Conservation (phyloP, 92 coral and sea anemone species). For the Porites rus region DNA sequence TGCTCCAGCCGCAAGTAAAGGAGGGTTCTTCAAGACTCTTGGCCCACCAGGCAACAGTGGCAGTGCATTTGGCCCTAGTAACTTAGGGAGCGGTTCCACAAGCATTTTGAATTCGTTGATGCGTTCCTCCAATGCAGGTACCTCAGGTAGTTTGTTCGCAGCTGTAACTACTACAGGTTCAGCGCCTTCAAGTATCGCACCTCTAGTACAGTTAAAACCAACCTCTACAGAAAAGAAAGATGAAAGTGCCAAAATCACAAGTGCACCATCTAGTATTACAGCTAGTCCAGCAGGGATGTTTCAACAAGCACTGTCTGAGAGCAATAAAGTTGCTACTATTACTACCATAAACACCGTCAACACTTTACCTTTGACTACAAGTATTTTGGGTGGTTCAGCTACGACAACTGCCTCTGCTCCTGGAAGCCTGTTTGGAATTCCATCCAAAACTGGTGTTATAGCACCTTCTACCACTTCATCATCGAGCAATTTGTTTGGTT, state of each 20-base stretch:
- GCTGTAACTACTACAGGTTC: not conserved
- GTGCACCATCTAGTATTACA: slow-evolving; percentile 4
- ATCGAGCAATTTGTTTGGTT: slow-evolving; percentile 1
- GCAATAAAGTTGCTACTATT: not conserved
- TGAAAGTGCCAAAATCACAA: not conserved
- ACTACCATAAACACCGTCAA: not conserved
- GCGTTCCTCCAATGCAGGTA: slow-evolving; percentile 10
- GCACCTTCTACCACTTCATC: slow-evolving; percentile 11
- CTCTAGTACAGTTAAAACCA: not conserved
- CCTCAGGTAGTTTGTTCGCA: slow-evolving; percentile 8
- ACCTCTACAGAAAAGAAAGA: slow-evolving; percentile 15
- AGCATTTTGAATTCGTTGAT: slow-evolving; percentile 25
- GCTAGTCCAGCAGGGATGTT: slow-evolving; percentile 32
- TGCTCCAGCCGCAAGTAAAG: slow-evolving; percentile 37
- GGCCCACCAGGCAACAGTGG: not conserved
- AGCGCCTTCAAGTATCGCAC: slow-evolving; percentile 4
- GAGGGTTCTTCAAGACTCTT: slow-evolving; percentile 31
- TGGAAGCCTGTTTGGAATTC: not conserved
- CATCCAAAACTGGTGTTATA: not conserved
- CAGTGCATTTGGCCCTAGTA: slow-evolving; percentile 7
- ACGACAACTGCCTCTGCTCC: not conserved
- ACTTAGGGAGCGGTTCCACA: not conserved
- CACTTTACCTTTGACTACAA: not conserved
- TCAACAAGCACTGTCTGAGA: slow-evolving; percentile 15
- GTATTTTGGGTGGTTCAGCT: slow-evolving; percentile 5